Evolutionary conservation across 2,888 invertebrate genomes (phyloP).

Genomic region (Drosophila fulvimacula): DNA sequence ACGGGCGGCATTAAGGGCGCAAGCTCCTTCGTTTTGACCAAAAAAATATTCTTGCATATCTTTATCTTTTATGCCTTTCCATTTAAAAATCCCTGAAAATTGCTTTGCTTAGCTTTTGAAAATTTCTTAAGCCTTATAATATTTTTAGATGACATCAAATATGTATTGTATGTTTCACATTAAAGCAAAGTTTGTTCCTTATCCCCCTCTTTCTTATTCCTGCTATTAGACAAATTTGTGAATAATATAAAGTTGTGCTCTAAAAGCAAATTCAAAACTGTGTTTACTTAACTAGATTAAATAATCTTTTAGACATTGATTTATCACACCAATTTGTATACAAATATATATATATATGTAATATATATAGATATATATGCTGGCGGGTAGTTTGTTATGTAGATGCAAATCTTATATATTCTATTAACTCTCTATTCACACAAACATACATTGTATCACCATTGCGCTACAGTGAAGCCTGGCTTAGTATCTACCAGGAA

Average conservation of each 20-base stretch:
- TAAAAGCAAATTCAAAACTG: slow-evolving; percentile 70
- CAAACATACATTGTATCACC: slow-evolving; percentile 65
- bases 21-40: slow-evolving; percentile 37
- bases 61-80: slow-evolving; percentile 47
- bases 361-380: slow-evolving; percentile 67
- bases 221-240: slow-evolving; percentile 18
- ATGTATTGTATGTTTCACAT: slow-evolving; percentile 62
- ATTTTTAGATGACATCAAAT: slow-evolving; percentile 46
- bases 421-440: slow-evolving; percentile 47
- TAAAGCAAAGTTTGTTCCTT: slow-evolving; percentile 50
- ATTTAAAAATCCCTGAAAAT: slow-evolving; percentile 80
- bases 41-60: slow-evolving; percentile 48
- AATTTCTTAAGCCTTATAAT: slow-evolving; percentile 31
- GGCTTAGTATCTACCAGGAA: slow-evolving; percentile 62
- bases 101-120: slow-evolving; percentile 55
- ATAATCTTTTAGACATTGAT: slow-evolving; percentile 58
- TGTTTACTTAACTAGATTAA: slow-evolving; percentile 48
- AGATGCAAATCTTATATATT: slow-evolving; percentile 56
- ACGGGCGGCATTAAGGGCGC: slow-evolving; percentile 77
- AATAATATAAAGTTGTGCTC: slow-evolving; percentile 39
- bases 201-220: slow-evolving; percentile 14
- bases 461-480: slow-evolving; percentile 79
- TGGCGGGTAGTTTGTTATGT: slow-evolving; percentile 83
- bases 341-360: slow-evolving; percentile 62
- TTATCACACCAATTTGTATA: slow-evolving; percentile 82